Base-by-base conservation (phyloP, 2,113 vertebrate species). In the Sylvilagus bachmani region DNA sequence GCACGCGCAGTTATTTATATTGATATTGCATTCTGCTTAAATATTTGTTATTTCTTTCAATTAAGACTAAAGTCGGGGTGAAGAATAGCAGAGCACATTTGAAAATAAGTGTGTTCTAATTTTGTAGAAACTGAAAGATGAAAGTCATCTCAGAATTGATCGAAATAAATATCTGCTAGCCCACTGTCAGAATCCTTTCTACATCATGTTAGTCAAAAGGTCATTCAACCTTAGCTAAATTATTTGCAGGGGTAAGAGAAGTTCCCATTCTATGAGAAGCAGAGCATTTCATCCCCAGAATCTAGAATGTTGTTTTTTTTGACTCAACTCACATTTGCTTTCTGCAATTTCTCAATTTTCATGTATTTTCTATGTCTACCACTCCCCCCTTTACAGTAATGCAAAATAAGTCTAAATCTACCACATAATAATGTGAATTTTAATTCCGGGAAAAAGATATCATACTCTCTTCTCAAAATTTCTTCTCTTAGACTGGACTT, bases 1-100 rank as follows among this genome's bases (percentile, higher is more conserved):
- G n/a, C 29, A 62, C 95, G 64, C 90, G 2, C 51, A 80, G 80
- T 94, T 90, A 82, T 82, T 97, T 96, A 86, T 64, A 62, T 93
- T 87, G 11, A 49, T 94, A 12, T 61, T 87, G 22, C 22, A 22
- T 97, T 89, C 67, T 83, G 86, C 21, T 87, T 24, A 66, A 19
- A 38, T 61, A 19, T 53, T 91, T 80, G 31, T 58, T 75, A 58
- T 71, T 80, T 77, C 66, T 13, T 53, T 93, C 36, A 90, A 27
- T 9, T 49, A 81, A 84, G 12, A 91, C 29, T 3, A 78, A 78
- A 14, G 10, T 61, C 24, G 51, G 53, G n/a, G 1, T 86, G 49
- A 95, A 17, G 8, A 87, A 38, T 5, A 3, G 12, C 5, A 92
- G 29, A 6, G 17, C 5, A 58, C 4, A 22, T 92, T 86, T 90